Percentiles rank a stretch among this genome's conserved stretches.
Conservation (phyloP, 2,797 vertebrate species). For the Agapornis canus region DNA sequence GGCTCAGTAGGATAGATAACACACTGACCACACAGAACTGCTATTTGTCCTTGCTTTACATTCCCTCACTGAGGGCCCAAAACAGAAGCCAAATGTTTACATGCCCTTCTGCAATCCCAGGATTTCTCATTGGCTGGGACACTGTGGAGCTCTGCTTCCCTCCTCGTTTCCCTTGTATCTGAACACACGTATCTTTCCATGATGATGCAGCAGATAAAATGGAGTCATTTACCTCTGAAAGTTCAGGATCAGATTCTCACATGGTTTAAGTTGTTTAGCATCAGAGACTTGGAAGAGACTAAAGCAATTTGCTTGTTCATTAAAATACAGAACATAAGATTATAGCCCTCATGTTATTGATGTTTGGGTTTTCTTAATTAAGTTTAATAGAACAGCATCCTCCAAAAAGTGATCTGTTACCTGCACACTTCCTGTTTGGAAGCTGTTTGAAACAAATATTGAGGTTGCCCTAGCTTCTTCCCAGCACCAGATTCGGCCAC, state of each 20-base stretch:
- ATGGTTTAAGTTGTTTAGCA: neutral
- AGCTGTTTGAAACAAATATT: fast-evolving
- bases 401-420: neutral
- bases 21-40: neutral
- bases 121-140: neutral
- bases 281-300: neutral
- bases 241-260: neutral
- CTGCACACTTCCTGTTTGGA: neutral
- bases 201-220: neutral
- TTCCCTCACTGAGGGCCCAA: neutral
- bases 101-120: neutral
- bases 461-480: neutral
- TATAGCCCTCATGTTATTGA: neutral
- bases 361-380: neutral
- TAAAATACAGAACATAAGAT: neutral
- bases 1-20: neutral
- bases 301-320: neutral
- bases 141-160: fast-evolving
- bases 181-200: neutral
- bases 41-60: neutral
- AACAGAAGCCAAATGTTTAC: neutral
- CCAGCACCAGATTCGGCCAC: neutral
- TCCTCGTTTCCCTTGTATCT: neutral
- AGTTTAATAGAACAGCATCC: neutral
- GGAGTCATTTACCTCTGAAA: neutral